Conservation (phyloP, 2,888 invertebrate genomes). For the Petrolisthes manimaculis region DNA sequence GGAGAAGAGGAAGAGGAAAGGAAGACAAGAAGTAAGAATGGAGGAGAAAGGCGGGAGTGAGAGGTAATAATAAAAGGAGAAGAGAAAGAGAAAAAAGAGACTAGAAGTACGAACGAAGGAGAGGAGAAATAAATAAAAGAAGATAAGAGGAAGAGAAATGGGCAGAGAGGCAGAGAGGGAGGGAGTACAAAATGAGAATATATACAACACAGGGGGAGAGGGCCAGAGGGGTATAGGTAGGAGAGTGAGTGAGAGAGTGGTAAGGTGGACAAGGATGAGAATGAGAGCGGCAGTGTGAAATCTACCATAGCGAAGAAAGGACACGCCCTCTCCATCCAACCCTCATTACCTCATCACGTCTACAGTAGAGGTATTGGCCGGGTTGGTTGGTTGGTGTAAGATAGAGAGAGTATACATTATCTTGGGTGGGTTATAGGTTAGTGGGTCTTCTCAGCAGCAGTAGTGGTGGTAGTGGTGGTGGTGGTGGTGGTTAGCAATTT, state of each 20-base stretch:
- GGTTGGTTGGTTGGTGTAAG: too few relatives aligned
- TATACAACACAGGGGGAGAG: neutral
- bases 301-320: constrained; percentile 26
- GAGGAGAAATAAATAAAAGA: neutral
- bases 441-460: too few relatives aligned
- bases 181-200: neutral
- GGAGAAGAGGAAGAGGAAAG: too few relatives aligned
- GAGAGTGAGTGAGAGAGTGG: neutral
- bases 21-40: too few relatives aligned
- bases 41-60: too few relatives aligned
- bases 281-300: constrained; percentile 30
- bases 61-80: too few relatives aligned
- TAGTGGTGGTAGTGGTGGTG: too few relatives aligned
- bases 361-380: too few relatives aligned
- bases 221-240: neutral
- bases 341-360: constrained; percentile 25
- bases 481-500: too few relatives aligned
- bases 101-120: neutral
- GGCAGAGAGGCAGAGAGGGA: neutral
- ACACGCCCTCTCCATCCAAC: constrained; percentile 15
- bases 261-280: neutral
- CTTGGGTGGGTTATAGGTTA: too few relatives aligned
- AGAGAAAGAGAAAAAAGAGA: too few relatives aligned
- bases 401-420: too few relatives aligned
- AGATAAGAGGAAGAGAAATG: neutral